Conservation (phyloP, 2,113 vertebrate genomes). For the Falco punctatus region DNA sequence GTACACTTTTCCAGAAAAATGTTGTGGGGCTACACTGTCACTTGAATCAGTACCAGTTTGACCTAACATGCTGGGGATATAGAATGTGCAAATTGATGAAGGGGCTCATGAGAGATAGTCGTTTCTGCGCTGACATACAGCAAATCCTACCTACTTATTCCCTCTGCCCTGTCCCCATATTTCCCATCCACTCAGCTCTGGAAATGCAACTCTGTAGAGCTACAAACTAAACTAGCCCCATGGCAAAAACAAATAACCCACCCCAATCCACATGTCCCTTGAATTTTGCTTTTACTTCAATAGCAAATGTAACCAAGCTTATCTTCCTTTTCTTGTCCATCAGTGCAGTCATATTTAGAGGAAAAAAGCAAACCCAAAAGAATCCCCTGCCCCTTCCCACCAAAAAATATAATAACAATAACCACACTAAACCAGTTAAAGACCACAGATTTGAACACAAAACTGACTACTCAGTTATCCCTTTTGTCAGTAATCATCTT, state of each 20-base stretch:
- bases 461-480: background rate
- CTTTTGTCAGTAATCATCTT: background rate
- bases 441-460: background rate
- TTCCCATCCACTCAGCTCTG: background rate
- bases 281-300: background rate
- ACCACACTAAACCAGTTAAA: background rate
- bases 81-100: background rate
- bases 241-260: background rate
- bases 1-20: background rate
- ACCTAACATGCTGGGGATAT: background rate
- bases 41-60: background rate
- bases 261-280: rapidly evolving
- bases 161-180: rapidly evolving
- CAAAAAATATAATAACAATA: background rate
- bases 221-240: background rate
- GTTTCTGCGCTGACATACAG: background rate
- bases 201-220: background rate
- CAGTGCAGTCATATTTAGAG: background rate
- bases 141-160: background rate
- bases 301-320: rapidly evolving
- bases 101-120: rapidly evolving
- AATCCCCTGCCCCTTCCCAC: background rate
- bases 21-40: rapidly evolving
- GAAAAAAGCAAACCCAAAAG: background rate
- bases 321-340: background rate